Evolutionary conservation across 2,797 vertebrate species (phyloP).

Genomic region (Tympanoctomys barrerae): DNA sequence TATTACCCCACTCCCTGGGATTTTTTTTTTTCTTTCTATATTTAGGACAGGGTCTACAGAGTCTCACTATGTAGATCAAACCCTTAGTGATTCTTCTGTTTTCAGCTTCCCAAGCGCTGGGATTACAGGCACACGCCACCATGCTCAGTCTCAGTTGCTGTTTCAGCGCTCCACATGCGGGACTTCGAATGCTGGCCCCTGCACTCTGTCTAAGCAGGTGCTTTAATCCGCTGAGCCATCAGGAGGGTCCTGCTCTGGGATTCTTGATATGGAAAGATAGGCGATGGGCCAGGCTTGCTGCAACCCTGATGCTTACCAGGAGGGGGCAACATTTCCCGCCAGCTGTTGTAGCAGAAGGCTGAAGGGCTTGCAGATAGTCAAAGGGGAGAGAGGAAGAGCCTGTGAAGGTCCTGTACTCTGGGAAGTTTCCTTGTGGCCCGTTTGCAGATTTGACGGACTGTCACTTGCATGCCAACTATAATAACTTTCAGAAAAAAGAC

Average conservation of each 20-base stretch:
- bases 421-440: fast-evolving
- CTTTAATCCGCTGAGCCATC: too few species aligned
- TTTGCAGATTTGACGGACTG: neutral
- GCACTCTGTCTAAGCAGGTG: too few species aligned
- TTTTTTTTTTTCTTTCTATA: too few species aligned
- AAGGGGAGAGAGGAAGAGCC: neutral
- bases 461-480: neutral
- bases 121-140: too few species aligned
- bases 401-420: neutral
- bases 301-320: neutral
- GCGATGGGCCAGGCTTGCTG: neutral
- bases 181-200: too few species aligned
- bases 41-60: too few species aligned
- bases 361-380: neutral
- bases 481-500: neutral
- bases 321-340: neutral
- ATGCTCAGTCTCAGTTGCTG: too few species aligned
- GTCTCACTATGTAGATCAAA: too few species aligned
- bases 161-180: too few species aligned
- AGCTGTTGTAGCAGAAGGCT: neutral
- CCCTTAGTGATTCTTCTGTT: too few species aligned
- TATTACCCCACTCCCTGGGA: neutral
- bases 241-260: neutral
- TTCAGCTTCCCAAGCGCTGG: too few species aligned
- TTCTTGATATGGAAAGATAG: neutral